Base-by-base conservation (phyloP, 1,140 invertebrate genomes). In the Drosophila ironensis region DNA sequence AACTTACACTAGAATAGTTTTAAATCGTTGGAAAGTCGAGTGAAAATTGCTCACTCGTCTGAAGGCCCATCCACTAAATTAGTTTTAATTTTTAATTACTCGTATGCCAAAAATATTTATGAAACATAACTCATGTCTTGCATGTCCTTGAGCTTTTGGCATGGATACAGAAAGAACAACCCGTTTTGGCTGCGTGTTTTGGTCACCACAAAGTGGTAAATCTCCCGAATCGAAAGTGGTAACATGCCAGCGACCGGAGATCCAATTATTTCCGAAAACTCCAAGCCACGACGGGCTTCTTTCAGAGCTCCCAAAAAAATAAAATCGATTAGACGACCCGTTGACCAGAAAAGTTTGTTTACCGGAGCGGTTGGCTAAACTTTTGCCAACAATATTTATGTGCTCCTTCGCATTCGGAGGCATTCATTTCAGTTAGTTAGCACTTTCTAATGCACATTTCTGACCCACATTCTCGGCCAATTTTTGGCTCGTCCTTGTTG, bases 271-370 rank as follows among this genome's bases (percentile, higher is more conserved):
- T 44, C 40, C 9, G 12, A 51, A 61, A 42, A 47, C n/a, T n/a
- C n/a, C n/a, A n/a, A n/a, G n/a, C n/a, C n/a, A n/a, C n/a, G n/a
- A n/a, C n/a, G n/a, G n/a, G n/a, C n/a, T n/a, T n/a, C n/a, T n/a
- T n/a, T n/a, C n/a, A n/a, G 20, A 14, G 42, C 24, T 35, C 12
- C 22, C 25, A n/a, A n/a, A n/a, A n/a, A n/a, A 19, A 19, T 9
- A 11, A 59, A 50, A 80, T 80, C 75, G 70, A 81, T 81, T 74
- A 67, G 63, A 70, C 54, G 28, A 51, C 40, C 70, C 56, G 59
- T 54, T 70, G 76, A 72, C 75, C 75, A 71, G 70, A 80, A 54
- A 80, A 80, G 37, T 80, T 80, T 75, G 75, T 78, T 78, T 78
- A 78, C 38, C 74, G 56, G 25, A 28, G 24, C 12, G 27, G n/a